Conservation (phyloP, 2,888 invertebrate species). For the Drosophila melanosoma region DNA sequence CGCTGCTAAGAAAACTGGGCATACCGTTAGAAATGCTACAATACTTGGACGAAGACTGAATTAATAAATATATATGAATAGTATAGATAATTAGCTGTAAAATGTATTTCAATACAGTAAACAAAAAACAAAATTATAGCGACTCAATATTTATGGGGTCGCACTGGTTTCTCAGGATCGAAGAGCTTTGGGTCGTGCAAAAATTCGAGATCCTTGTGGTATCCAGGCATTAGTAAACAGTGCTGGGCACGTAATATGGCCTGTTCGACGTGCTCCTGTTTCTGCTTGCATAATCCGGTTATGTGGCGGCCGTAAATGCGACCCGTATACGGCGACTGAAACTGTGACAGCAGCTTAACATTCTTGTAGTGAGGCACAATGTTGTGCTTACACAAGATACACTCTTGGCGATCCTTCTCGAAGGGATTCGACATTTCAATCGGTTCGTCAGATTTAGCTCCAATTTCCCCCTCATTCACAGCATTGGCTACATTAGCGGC, state of each 20-base stretch:
- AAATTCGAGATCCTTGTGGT: slow-evolving; percentile 92
- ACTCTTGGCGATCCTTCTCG: slow-evolving; percentile 89
- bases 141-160: slow-evolving; percentile 91
- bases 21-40: slow-evolving; percentile 77
- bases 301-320: slow-evolving; percentile 96
- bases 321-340: slow-evolving; percentile 98
- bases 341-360: slow-evolving; percentile 95
- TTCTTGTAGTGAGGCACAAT: slow-evolving; percentile 97
- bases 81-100: slow-evolving; percentile 23
- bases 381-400: slow-evolving; percentile 93
- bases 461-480: slow-evolving; percentile 8
- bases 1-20: slow-evolving; percentile 63
- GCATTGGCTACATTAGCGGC: slow-evolving; percentile 18
- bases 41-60: slow-evolving; percentile 68
- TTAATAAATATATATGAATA: neutral
- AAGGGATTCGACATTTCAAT: slow-evolving; percentile 92
- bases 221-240: slow-evolving; percentile 93
- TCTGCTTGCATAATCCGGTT: slow-evolving; percentile 94
- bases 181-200: slow-evolving; percentile 95
- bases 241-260: slow-evolving; percentile 91
- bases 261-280: slow-evolving; percentile 90
- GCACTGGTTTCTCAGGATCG: slow-evolving; percentile 93
- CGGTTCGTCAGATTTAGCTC: slow-evolving; percentile 76
- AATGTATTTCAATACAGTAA: slow-evolving; percentile 48
- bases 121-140: slow-evolving; percentile 35